phyloP scores from a whole-genome alignment of 2,113 vertebrate genomes.

The Cyanoramphus novaezelandiae region DNA sequence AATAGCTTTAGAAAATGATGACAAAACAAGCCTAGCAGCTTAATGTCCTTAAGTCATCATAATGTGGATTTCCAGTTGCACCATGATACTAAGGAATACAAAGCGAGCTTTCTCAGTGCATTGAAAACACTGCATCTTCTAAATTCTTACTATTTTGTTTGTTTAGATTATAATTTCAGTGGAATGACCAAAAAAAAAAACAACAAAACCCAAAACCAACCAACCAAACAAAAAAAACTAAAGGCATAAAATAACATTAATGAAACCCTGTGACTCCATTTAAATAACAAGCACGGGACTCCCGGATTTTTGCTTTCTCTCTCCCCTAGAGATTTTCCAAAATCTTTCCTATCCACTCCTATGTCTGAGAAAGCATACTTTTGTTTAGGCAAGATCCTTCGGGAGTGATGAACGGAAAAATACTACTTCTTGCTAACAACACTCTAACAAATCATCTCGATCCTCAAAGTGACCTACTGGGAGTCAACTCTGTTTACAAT shows the following conservation, averaged over 20 bases:
- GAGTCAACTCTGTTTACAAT: neutral
- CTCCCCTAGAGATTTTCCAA: slow-evolving; percentile 5
- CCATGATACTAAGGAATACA: neutral
- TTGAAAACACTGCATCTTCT: neutral
- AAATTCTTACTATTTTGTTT: neutral
- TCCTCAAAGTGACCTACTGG: neutral
- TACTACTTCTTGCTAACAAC: neutral
- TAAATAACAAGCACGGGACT: neutral
- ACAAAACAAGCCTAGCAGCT: neutral
- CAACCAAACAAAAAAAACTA: neutral
- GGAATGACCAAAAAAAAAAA: neutral
- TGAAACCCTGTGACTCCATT: neutral
- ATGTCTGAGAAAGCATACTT: neutral
- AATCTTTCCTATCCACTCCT: neutral
- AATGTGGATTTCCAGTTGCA: neutral
- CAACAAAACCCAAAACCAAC: neutral
- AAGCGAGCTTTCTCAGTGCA: neutral
- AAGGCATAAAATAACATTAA: neutral
- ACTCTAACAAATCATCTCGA: neutral
- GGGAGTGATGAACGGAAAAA: neutral
- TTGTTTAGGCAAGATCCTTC: slow-evolving; percentile 21
- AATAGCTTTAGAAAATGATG: neutral
- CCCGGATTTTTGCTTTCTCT: neutral
- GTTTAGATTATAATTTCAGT: neutral
- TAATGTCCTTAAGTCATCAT: neutral